A percentile compares a stretch with the other conserved stretches of the same genome.
Conservation (phyloP, 1,140 invertebrate species). For the Episyrphus balteatus region DNA sequence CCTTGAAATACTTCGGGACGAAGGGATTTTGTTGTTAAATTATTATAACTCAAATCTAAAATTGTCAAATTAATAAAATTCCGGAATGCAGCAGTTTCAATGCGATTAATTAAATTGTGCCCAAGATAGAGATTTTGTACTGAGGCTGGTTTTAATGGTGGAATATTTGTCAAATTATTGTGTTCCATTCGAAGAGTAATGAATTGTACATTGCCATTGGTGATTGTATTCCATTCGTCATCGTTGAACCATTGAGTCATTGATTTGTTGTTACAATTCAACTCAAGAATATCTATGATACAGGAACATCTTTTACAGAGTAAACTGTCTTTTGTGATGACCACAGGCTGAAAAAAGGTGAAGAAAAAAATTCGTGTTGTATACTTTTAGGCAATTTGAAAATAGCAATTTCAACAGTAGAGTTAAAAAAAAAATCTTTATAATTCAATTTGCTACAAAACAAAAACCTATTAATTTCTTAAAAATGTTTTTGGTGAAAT, state of each 20-base stretch:
- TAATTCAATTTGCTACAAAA: too few species aligned
- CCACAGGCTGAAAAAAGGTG: conserved; percentile 2
- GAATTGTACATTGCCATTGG: conserved; percentile 29
- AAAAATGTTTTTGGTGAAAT: too few species aligned
- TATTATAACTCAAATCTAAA: conserved; percentile 59
- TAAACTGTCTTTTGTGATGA: conserved; percentile 9
- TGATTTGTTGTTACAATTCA: conserved; percentile 29
- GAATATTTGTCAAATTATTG: conserved; percentile 20
- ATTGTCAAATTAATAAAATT: conserved; percentile 47
- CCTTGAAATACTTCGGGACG: conserved; percentile 55
- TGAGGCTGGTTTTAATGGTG: conserved; percentile 28
- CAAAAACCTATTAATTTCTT: too few species aligned
- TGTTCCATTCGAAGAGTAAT: conserved; percentile 29
- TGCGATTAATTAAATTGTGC: conserved; percentile 44
- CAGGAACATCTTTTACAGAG: conserved; percentile 33
- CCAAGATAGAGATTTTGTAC: conserved; percentile 40
- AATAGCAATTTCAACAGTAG: too few species aligned
- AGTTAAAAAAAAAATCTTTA: too few species aligned
- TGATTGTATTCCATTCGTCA: conserved; percentile 35
- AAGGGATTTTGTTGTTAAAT: conserved; percentile 44
- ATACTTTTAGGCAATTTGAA: too few species aligned
- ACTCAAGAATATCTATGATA: conserved; percentile 11
- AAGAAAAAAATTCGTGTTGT: too few species aligned
- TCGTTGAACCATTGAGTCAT: conserved; percentile 19
- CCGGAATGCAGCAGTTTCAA: conserved; percentile 49